A percentile compares a stretch with the other conserved stretches of the same genome.
phyloP scores from a whole-genome alignment of 2,797 vertebrate species.

The Anabacerthia variegaticeps region DNA sequence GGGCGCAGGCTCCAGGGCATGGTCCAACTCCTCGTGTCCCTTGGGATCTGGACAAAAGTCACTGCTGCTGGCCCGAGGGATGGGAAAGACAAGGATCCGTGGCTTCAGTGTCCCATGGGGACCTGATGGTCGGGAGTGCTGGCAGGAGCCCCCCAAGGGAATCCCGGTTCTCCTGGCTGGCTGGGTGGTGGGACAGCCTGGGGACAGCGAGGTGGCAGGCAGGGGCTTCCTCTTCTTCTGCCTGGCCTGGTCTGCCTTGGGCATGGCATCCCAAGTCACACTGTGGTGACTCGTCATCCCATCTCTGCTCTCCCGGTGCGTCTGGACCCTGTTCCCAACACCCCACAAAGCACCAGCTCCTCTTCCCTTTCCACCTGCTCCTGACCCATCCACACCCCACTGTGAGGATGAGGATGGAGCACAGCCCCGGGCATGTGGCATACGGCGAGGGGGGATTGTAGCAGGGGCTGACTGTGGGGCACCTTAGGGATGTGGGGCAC shows the following conservation, averaged over 20 bases:
- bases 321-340: fast-evolving
- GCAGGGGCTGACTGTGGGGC: fast-evolving
- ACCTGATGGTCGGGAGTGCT: fast-evolving
- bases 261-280: fast-evolving
- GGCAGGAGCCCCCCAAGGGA: not conserved
- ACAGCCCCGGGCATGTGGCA: fast-evolving
- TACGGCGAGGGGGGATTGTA: fast-evolving
- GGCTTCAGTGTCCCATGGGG: not conserved
- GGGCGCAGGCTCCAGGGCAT: fast-evolving
- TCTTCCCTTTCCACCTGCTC: not conserved
- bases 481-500: not conserved
- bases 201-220: not conserved
- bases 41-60: fast-evolving
- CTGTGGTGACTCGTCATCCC: fast-evolving
- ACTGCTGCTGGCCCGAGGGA: fast-evolving
- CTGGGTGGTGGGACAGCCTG: not conserved
- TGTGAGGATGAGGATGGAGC: fast-evolving
- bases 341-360: fast-evolving
- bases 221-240: not conserved
- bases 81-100: fast-evolving
- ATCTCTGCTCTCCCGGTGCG: fast-evolving
- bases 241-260: fast-evolving
- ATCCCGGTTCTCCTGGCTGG: fast-evolving
- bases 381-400: fast-evolving
- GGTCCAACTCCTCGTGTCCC: fast-evolving